Evolutionary conservation across 2,888 invertebrate species (phyloP).

Genomic region (Mesodorylaimus sp.): DNA sequence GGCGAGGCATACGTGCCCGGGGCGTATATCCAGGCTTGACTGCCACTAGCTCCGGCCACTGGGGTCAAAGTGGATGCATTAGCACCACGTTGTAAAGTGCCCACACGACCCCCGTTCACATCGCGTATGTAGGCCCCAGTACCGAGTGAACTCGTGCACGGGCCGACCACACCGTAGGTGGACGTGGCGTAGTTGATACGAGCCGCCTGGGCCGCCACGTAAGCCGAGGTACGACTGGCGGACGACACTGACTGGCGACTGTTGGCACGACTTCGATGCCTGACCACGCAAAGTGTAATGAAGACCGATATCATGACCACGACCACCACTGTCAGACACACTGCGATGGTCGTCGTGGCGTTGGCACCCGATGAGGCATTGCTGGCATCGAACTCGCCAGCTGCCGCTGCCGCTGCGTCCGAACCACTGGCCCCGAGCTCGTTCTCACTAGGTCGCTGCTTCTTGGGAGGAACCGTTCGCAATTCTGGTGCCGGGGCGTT

Average conservation of each 20-base stretch:
- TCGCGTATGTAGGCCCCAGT: slow-evolving; percentile 1
- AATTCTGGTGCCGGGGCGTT: not conserved
- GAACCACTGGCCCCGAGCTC: not conserved
- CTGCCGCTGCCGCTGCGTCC: not conserved
- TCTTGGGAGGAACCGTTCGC: slow-evolving; percentile 7
- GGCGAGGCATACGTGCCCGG: slow-evolving; percentile 19
- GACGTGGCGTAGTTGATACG: slow-evolving; percentile 15
- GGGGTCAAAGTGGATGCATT: slow-evolving; percentile 1
- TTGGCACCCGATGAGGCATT: not conserved
- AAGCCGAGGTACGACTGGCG: slow-evolving; percentile 21
- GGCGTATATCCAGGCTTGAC: slow-evolving; percentile 21
- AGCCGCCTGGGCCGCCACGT: slow-evolving; percentile 20
- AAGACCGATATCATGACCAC: slow-evolving; percentile 24
- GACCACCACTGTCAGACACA: slow-evolving; percentile 22
- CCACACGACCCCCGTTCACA: not conserved
- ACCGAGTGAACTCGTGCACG: too few species aligned
- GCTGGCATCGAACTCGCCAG: not conserved
- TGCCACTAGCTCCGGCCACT: not conserved
- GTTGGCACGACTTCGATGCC: slow-evolving; percentile 14
- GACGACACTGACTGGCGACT: slow-evolving; percentile 11
- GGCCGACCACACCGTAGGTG: not conserved
- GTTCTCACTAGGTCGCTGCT: not conserved
- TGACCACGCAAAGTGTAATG: slow-evolving; percentile 20
- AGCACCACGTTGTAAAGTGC: not conserved
- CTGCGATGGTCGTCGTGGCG: slow-evolving; percentile 20